Evolutionary conservation across 1,140 invertebrate genomes (phyloP).

Genomic region (Scaptomyza graminum): DNA sequence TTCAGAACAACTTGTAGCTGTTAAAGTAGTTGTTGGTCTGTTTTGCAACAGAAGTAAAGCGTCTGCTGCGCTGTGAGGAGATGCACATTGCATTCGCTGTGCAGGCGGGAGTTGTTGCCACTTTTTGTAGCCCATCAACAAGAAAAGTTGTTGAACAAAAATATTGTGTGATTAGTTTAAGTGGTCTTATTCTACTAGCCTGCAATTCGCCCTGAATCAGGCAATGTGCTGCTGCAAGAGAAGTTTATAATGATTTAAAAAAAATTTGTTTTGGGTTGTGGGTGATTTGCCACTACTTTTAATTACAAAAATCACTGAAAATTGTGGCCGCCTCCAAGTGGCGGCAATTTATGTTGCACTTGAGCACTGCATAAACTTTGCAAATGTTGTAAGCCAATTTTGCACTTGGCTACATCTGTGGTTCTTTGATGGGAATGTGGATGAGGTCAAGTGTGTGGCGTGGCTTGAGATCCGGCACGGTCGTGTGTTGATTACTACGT

Average conservation of each 20-base stretch:
- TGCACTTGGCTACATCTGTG: conserved; percentile 72
- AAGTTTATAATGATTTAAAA: conserved; percentile 46
- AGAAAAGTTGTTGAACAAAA: conserved; percentile 22
- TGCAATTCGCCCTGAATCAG: conserved; percentile 38
- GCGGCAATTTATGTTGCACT: conserved; percentile 75
- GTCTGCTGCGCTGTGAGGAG: not conserved
- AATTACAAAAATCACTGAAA: conserved; percentile 42
- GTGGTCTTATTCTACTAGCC: conserved; percentile 6
- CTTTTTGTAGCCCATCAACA: conserved; percentile 30
- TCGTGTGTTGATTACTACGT: conserved; percentile 21
- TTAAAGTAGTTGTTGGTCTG: conserved; percentile 31
- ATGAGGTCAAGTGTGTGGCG: conserved; percentile 36
- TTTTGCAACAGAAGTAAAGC: conserved; percentile 12
- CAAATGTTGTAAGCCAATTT: conserved; percentile 73
- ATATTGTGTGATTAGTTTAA: conserved; percentile 45
- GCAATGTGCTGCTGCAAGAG: conserved; percentile 21
- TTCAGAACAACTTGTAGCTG: not conserved
- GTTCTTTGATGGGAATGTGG: conserved; percentile 17
- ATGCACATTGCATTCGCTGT: conserved; percentile 17
- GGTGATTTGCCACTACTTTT: conserved; percentile 38
- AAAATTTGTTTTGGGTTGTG: not conserved
- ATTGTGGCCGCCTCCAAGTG: conserved; percentile 53
- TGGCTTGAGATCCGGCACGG: conserved; percentile 3
- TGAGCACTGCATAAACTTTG: conserved; percentile 69
- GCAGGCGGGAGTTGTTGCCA: conserved; percentile 9